Evolutionary conservation across 1,140 invertebrate species (phyloP).

Genomic region (Drosophila equinoxialis): DNA sequence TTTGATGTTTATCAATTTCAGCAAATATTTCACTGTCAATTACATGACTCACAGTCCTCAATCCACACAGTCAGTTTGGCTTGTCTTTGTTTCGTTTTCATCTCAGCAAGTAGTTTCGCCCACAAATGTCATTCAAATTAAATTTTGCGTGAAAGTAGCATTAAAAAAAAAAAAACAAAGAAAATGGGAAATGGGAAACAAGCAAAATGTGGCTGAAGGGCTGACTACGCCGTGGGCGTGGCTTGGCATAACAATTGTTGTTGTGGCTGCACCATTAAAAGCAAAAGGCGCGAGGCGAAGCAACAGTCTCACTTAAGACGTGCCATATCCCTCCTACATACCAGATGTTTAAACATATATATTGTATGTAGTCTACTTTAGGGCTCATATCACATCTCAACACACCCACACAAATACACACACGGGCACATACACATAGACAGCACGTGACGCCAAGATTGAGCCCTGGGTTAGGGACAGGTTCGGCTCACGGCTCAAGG

Average conservation of each 20-base stretch:
- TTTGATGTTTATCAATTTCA: conserved; percentile 74
- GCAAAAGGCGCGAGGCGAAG: conserved; percentile 71
- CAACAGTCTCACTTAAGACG: conserved; percentile 71
- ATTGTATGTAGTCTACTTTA: conserved; percentile 50
- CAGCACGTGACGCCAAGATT: conserved; percentile 55
- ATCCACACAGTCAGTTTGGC: neutral
- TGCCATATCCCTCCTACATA: conserved; percentile 40
- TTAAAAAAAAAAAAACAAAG: conserved; percentile 67
- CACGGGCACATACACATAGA: conserved; percentile 29
- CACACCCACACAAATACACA: conserved; percentile 19
- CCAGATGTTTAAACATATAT: conserved; percentile 32
- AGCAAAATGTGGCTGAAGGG: neutral
- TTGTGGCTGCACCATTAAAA: conserved; percentile 65
- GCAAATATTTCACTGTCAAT: conserved; percentile 64
- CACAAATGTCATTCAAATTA: conserved; percentile 78
- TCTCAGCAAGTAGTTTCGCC: conserved; percentile 61
- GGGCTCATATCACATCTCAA: conserved; percentile 13
- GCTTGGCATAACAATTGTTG: conserved; percentile 68
- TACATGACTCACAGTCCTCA: conserved; percentile 29
- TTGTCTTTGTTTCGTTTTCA: conserved; percentile 31
- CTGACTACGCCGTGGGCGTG: conserved; percentile 20
- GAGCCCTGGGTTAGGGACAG: conserved; percentile 36
- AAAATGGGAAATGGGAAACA: conserved; percentile 31
- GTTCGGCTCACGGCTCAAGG: conserved; percentile 39
- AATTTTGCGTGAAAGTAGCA: conserved; percentile 80